Base-by-base conservation (phyloP, 2,113 vertebrate species). In the Mesoclemmys tuberculata region DNA sequence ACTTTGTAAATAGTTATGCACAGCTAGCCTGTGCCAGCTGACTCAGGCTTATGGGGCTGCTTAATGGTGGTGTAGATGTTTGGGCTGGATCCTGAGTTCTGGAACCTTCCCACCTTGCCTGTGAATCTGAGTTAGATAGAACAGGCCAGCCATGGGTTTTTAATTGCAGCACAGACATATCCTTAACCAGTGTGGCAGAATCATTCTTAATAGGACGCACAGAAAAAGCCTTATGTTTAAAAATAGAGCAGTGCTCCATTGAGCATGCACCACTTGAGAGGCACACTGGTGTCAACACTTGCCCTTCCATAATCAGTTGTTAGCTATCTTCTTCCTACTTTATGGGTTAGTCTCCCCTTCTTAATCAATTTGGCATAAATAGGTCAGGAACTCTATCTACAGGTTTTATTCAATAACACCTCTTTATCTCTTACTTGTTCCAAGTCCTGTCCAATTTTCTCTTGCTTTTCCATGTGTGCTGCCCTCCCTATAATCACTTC, bases 351-450 rank as follows among this genome's bases (percentile, higher is more conserved):
- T 97, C 91, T 94, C 89, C 93, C 93, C 90, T 95, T 93, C 87
- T 97, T 97, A 97, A 96, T 97, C 93, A 96, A 96, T 95, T 89
- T 96, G 92, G 89, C 90, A 85, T 94, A 95, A 93, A 91, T 94
- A 93, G 89, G 88, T 91, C 84, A 82, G 93, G 55, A 75, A 71
- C 94, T 90, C 51, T 94, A 82, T 84, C 35, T 51, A n/a, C 2
- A 48, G 74, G 84, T 85, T 91, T 95, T 88, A 94, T 96, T 96
- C 94, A 96, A 48, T 88, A 92, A 48, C 80, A 61, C 80, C 64
- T 96, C 92, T 97, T 97, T 98, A 97, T 96, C 94, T 94, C 74
- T 90, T 93, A 91, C 61, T 96, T 96, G 64, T 94, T 82, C 84
- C 84, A 87, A 95, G 26, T 96, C 92, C 35, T 88, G 90, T 82